Evolutionary conservation across 2,113 vertebrate species (phyloP).

Genomic region (Boulengeromyrus knoepffleri): DNA sequence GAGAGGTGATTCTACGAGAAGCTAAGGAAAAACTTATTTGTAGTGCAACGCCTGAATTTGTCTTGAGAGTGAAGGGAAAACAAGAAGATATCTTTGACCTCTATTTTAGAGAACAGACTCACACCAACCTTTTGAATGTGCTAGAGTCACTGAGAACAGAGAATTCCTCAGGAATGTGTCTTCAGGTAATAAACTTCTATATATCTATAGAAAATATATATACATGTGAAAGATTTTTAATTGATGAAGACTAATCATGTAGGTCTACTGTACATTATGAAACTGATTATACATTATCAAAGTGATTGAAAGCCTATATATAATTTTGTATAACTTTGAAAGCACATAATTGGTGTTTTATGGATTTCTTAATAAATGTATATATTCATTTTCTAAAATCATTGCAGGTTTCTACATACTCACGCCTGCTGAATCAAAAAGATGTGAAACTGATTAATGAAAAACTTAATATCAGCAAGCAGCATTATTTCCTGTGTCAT

Average conservation of each 20-base stretch:
- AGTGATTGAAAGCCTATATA: no score
- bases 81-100: constrained; percentile 11
- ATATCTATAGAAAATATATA: no score
- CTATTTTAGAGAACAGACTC: constrained; percentile 29
- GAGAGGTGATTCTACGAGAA: constrained; percentile 1
- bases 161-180: constrained; percentile 13
- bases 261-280: no score
- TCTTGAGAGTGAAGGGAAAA: constrained; percentile 48
- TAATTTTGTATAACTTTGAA: not conserved
- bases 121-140: constrained; percentile 21
- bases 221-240: no score
- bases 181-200: constrained; percentile 23
- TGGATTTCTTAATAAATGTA: not conserved
- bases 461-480: constrained; percentile 17
- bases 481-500: constrained; percentile 15
- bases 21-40: constrained; percentile 56
- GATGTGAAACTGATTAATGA: constrained; percentile 31
- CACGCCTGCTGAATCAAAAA: constrained; percentile 31
- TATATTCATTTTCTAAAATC: not conserved
- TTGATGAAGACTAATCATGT: no score
- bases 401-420: constrained; percentile 28
- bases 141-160: constrained; percentile 7
- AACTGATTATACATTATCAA: no score
- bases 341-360: not conserved
- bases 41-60: constrained; percentile 66